Evolutionary conservation across 2,888 invertebrate genomes (phyloP).

Genomic region (Stratiomys singularior): DNA sequence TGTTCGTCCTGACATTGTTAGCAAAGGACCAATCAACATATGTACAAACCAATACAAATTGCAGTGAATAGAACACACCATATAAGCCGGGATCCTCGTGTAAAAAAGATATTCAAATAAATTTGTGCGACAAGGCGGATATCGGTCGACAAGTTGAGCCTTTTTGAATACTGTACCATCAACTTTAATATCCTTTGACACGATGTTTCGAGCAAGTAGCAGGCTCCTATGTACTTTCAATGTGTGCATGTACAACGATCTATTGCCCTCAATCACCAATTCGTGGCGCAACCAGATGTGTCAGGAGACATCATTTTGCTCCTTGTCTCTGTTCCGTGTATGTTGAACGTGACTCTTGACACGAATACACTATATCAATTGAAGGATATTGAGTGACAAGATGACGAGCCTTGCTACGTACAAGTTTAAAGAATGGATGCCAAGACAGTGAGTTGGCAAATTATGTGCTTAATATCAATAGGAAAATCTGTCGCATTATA

Average conservation of each 20-base stretch:
- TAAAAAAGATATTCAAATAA: not conserved
- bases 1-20: conserved; percentile 20
- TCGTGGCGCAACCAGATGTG: conserved; percentile 19
- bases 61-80: no score
- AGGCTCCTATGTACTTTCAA: no score
- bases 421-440: no score
- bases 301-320: not conserved
- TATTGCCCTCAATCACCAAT: conserved; percentile 5
- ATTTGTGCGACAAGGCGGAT: not conserved
- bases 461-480: no score
- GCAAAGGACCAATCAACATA: not conserved
- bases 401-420: no score
- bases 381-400: conserved; percentile 14
- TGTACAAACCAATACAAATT: no score
- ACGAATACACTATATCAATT: conserved; percentile 20
- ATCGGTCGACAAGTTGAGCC: not conserved
- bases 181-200: conserved; percentile 12
- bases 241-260: not conserved
- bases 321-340: not conserved
- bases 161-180: not conserved
- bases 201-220: not conserved
- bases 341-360: conserved; percentile 24
- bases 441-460: no score
- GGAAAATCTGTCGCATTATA: not conserved
- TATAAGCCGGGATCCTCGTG: not conserved